phyloP scores from a whole-genome alignment of 2,797 vertebrate genomes.

The Chaetophractus vellerosus region DNA sequence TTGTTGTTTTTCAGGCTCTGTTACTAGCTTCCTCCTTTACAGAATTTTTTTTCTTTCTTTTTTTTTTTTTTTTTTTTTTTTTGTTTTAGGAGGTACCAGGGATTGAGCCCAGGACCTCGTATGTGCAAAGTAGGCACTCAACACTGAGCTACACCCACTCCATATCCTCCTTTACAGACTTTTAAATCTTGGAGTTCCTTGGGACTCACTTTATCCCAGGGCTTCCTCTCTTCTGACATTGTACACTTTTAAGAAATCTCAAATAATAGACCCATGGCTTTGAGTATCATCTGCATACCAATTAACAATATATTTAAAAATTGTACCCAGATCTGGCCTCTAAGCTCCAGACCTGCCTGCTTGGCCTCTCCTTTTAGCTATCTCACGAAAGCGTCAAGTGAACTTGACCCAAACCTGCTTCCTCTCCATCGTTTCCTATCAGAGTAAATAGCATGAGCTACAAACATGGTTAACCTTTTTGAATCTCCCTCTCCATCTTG shows the following conservation, averaged over 20 bases:
- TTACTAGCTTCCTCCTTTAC: not conserved
- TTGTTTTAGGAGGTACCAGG: too few species aligned
- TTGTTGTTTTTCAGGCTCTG: not conserved
- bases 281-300: too few species aligned
- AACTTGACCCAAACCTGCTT: not conserved
- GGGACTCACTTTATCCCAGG: not conserved
- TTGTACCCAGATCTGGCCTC: not conserved
- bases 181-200: not conserved
- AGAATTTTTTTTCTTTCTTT: too few species aligned
- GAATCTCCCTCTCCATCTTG: constrained; percentile 1
- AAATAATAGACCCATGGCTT: not conserved
- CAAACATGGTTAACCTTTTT: not conserved
- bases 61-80: too few species aligned
- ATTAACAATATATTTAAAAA: not conserved
- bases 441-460: not conserved
- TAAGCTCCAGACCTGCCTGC: not conserved
- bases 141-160: too few species aligned
- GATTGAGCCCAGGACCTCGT: too few species aligned
- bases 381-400: not conserved
- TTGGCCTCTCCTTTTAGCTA: not conserved
- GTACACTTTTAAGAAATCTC: not conserved
- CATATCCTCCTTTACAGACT: too few species aligned
- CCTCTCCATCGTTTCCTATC: not conserved
- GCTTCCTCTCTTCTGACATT: not conserved
- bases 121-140: too few species aligned